Percentiles rank a stretch among this genome's conserved stretches.
phyloP scores from a whole-genome alignment of 2,888 invertebrate species.

The Tinea pellionella region DNA sequence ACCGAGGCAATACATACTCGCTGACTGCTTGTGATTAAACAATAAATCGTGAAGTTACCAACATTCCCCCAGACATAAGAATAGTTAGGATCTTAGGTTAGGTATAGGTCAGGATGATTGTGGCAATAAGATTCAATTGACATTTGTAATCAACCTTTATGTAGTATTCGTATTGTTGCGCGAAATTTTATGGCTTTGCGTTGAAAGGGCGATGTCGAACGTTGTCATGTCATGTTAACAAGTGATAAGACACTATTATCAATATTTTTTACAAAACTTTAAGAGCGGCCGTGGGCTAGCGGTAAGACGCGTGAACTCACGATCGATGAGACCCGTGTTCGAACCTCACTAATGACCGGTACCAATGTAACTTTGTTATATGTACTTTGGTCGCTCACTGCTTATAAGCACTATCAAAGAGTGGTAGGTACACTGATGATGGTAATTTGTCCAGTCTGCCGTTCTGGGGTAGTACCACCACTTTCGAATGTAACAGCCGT shows the following conservation, averaged over 20 bases:
- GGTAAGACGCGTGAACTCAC: too few relatives aligned
- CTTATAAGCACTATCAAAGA: too few relatives aligned
- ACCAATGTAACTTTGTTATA: too few relatives aligned
- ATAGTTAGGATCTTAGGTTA: constrained; percentile 20
- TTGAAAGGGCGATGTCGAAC: background rate
- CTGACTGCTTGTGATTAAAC: constrained; percentile 60
- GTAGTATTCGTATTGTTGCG: constrained; percentile 1
- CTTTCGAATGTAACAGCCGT: too few relatives aligned
- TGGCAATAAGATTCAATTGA: constrained; percentile 6
- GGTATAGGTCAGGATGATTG: constrained; percentile 12
- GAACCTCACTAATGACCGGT: too few relatives aligned
- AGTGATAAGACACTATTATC: background rate
- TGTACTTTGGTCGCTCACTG: too few relatives aligned
- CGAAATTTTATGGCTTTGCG: background rate
- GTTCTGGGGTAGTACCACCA: too few relatives aligned
- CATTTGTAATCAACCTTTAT: constrained; percentile 6
- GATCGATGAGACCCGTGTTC: too few relatives aligned
- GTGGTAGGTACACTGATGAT: too few relatives aligned
- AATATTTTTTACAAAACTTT: too few relatives aligned
- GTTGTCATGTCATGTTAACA: background rate
- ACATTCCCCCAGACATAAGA: constrained; percentile 7
- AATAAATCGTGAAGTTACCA: constrained; percentile 40
- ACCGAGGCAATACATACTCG: constrained; percentile 53
- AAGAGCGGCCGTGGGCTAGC: too few relatives aligned
- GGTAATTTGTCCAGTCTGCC: too few relatives aligned